Evolutionary conservation across 2,888 invertebrate genomes (phyloP).

Genomic region (Coenonympha glycerion): DNA sequence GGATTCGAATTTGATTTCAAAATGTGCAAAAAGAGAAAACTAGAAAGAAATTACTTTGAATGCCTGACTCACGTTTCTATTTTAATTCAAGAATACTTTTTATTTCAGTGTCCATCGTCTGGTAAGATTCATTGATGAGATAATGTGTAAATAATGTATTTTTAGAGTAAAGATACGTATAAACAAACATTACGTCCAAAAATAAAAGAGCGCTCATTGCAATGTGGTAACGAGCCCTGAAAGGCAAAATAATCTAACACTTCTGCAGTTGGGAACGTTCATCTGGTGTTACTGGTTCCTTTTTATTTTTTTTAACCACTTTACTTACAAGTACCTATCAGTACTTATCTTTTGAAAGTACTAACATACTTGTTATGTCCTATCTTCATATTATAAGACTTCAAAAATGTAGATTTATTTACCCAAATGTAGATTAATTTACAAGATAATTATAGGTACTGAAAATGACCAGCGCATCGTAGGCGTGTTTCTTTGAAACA

Average conservation of each 20-base stretch:
- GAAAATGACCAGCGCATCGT: too few relatives aligned
- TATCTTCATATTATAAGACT: too few relatives aligned
- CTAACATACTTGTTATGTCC: too few relatives aligned
- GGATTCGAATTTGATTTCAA: neutral
- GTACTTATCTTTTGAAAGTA: conserved; percentile 6
- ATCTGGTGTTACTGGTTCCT: conserved; percentile 11
- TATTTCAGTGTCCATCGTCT: neutral
- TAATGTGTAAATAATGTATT: neutral
- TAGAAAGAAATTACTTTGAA: neutral
- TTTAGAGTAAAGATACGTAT: neutral
- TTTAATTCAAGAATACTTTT: neutral
- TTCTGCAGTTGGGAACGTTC: conserved; percentile 11
- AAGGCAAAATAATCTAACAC: conserved; percentile 16
- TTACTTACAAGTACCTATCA: conserved; percentile 1
- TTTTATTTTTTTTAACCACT: conserved; percentile 8
- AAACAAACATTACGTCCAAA: conserved; percentile 13
- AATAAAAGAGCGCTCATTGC: conserved; percentile 14
- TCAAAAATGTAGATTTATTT: neutral
- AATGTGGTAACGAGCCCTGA: conserved; percentile 14
- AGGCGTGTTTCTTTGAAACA: neutral
- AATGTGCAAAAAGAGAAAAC: neutral
- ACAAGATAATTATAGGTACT: too few relatives aligned
- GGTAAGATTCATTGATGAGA: neutral
- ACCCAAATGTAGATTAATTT: neutral
- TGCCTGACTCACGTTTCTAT: neutral